phyloP scores from a whole-genome alignment of 2,888 invertebrate genomes.

The Campaea margaritaria region DNA sequence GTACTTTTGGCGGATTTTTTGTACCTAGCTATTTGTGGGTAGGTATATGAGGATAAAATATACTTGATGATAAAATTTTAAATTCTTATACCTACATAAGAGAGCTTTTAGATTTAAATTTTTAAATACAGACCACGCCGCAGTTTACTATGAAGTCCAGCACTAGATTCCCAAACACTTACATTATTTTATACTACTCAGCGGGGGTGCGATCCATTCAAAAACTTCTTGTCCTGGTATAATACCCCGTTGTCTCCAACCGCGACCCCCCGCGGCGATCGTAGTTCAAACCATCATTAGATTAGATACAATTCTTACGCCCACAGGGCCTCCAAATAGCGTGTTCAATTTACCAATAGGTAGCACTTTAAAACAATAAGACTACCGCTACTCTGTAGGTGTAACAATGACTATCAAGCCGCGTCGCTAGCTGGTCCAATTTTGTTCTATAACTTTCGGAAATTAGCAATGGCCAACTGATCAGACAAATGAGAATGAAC shows the following conservation, averaged over 20 bases:
- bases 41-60: too few relatives aligned
- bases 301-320: conserved; percentile 22
- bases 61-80: too few relatives aligned
- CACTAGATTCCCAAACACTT: too few relatives aligned
- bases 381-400: conserved; percentile 35
- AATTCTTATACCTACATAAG: too few relatives aligned
- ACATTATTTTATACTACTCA: neutral
- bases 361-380: conserved; percentile 33
- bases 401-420: conserved; percentile 22
- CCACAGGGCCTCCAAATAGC: conserved; percentile 19
- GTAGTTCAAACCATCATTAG: conserved; percentile 5
- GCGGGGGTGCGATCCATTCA: conserved; percentile 1
- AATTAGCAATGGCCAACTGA: too few relatives aligned
- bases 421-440: conserved; percentile 6
- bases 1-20: neutral
- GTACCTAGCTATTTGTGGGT: too few relatives aligned
- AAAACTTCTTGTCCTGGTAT: conserved; percentile 10
- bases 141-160: too few relatives aligned
- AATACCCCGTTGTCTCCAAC: conserved; percentile 3
- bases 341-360: conserved; percentile 20
- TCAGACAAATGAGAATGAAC: too few relatives aligned
- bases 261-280: conserved; percentile 14
- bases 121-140: too few relatives aligned
- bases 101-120: too few relatives aligned
- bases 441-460: neutral